Conservation (phyloP, 2,797 vertebrate species). For the Margarornis squamiger region DNA sequence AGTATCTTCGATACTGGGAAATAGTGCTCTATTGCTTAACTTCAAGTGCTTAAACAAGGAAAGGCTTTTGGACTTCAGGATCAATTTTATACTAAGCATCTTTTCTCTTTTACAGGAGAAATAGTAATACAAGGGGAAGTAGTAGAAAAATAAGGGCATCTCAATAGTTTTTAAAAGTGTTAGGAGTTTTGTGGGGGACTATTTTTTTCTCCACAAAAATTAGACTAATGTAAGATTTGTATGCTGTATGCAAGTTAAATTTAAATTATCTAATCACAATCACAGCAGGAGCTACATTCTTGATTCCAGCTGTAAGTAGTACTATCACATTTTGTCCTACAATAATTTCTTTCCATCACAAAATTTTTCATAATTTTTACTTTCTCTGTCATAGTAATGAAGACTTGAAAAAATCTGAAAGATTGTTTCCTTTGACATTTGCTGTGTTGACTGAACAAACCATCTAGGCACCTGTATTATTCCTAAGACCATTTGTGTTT, state of each 20-base stretch:
- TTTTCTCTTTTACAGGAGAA: background rate
- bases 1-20: background rate
- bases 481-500: background rate
- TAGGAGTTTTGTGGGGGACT: background rate
- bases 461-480: background rate
- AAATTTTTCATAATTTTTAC: background rate
- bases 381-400: background rate
- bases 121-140: background rate
- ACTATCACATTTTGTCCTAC: background rate
- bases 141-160: background rate
- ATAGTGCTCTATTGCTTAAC: background rate
- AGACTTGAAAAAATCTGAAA: background rate
- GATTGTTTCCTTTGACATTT: background rate
- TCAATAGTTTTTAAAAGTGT: background rate
- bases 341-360: background rate
- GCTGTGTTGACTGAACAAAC: background rate
- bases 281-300: background rate
- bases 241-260: background rate
- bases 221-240: background rate
- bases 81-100: background rate
- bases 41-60: background rate
- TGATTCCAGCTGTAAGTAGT: background rate
- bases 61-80: background rate
- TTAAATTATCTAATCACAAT: background rate
- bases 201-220: background rate